Conservation (phyloP, 2,113 vertebrate species). For the Dasyornis broadbenti region DNA sequence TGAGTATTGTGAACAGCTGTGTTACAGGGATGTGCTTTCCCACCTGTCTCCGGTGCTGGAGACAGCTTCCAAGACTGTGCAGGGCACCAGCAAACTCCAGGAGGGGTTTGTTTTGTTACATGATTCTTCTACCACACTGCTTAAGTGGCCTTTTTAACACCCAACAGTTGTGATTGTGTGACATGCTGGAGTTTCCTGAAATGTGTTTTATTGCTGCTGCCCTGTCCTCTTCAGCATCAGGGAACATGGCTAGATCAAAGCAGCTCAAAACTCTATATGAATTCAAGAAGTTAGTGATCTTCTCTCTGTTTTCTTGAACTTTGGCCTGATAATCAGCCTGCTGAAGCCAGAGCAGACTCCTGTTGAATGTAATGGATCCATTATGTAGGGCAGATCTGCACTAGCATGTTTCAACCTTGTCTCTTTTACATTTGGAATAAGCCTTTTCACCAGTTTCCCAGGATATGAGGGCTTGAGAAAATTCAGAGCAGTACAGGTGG, state of each 20-base stretch:
- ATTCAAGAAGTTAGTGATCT: neutral
- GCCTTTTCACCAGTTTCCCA: neutral
- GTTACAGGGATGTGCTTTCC: neutral
- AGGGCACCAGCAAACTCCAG: neutral
- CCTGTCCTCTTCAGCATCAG: neutral
- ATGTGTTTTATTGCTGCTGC: neutral
- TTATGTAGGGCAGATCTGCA: neutral
- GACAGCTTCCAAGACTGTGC: neutral
- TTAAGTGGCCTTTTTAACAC: neutral
- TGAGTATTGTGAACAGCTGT: neutral
- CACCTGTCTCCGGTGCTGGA: neutral
- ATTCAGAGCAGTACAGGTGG: neutral
- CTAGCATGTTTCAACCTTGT: neutral
- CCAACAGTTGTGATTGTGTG: neutral
- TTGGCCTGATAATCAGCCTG: neutral
- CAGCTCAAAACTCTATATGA: neutral
- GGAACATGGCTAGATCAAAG: neutral
- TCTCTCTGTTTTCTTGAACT: neutral
- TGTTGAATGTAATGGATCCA: neutral
- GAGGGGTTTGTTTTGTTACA: rapidly evolving
- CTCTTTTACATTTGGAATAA: neutral
- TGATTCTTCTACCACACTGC: neutral
- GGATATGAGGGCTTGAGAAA: neutral
- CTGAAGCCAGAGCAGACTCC: neutral
- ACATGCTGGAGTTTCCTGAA: neutral